Percentiles rank a stretch among this genome's conserved stretches.
Evolutionary conservation across 2,888 invertebrate genomes (phyloP).

Genomic region (Cinara cedri): DNA sequence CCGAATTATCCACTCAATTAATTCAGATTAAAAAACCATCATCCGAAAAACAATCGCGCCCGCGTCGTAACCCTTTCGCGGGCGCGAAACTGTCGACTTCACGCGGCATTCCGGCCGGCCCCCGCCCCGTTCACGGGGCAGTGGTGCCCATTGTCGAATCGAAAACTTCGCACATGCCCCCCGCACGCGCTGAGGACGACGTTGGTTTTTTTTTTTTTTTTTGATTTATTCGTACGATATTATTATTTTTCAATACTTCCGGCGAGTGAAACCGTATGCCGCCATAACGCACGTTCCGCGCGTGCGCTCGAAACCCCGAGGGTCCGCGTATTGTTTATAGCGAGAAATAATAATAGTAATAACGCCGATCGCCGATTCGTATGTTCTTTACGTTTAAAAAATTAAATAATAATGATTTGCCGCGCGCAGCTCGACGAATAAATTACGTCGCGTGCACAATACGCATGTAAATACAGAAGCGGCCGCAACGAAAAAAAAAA

Average conservation of each 20-base stretch:
- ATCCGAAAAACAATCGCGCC: conserved; percentile 50
- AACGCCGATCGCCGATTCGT: no score
- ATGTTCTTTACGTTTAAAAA: no score
- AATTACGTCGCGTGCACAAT: no score
- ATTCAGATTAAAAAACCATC: conserved; percentile 56
- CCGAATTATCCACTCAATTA: conserved; percentile 48
- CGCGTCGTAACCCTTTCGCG: conserved; percentile 53
- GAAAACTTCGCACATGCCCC: conserved; percentile 36
- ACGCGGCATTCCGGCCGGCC: conserved; percentile 16
- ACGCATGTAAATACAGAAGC: no score
- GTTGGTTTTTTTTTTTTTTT: conserved; percentile 24
- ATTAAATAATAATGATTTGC: no score
- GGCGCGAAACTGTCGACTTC: conserved; percentile 47
- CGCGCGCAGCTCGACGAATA: no score
- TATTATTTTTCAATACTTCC: conserved; percentile 20
- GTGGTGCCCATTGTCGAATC: conserved; percentile 39
- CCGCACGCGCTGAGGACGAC: conserved; percentile 8
- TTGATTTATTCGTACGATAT: conserved; percentile 32
- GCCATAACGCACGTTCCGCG: no score
- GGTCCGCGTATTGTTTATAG: neutral
- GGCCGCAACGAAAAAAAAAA: no score
- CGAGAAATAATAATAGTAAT: no score
- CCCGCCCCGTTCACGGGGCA: conserved; percentile 24
- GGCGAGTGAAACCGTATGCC: conserved; percentile 11
- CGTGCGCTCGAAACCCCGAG: conserved; percentile 9